Percentiles rank a stretch among this genome's conserved stretches.
Conservation (phyloP, 1,140 invertebrate species). For the Zaprionus nigranus region DNA sequence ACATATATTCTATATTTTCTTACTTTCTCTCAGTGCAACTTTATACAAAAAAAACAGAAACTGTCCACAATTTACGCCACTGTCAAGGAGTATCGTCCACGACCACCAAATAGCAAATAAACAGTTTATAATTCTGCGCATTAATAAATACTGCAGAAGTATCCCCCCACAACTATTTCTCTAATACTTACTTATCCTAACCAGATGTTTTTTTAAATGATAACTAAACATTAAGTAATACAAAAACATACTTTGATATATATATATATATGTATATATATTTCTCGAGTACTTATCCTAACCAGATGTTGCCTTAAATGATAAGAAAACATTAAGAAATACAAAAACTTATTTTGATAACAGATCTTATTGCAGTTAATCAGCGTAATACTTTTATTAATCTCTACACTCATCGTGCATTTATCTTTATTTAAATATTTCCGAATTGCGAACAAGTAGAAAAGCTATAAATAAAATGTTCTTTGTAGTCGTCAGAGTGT, state of each 20-base stretch:
- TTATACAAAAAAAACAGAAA: too few relatives aligned
- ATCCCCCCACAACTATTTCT: too few relatives aligned
- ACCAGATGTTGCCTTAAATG: not conserved
- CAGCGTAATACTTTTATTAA: not conserved
- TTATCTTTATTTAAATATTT: constrained; percentile 3
- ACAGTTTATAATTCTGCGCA: too few relatives aligned
- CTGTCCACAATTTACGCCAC: too few relatives aligned
- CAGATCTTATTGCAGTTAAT: not conserved
- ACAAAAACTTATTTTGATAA: not conserved
- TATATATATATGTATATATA: too few relatives aligned
- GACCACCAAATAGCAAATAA: too few relatives aligned
- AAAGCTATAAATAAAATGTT: not conserved
- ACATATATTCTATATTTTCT: too few relatives aligned
- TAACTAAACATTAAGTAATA: not conserved
- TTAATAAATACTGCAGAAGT: too few relatives aligned
- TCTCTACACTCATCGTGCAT: not conserved
- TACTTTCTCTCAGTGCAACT: too few relatives aligned
- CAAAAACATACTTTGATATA: too few relatives aligned
- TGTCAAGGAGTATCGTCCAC: too few relatives aligned
- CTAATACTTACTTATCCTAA: not conserved
- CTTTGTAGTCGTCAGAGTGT: constrained; percentile 10
- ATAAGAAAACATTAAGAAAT: not conserved
- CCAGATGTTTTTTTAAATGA: not conserved
- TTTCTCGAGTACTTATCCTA: not conserved
- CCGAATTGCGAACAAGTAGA: not conserved